Percentiles rank a stretch among this genome's conserved stretches.
Evolutionary conservation across 2,797 vertebrate genomes (phyloP).

Genomic region (Ctenopoma kingsleyae): DNA sequence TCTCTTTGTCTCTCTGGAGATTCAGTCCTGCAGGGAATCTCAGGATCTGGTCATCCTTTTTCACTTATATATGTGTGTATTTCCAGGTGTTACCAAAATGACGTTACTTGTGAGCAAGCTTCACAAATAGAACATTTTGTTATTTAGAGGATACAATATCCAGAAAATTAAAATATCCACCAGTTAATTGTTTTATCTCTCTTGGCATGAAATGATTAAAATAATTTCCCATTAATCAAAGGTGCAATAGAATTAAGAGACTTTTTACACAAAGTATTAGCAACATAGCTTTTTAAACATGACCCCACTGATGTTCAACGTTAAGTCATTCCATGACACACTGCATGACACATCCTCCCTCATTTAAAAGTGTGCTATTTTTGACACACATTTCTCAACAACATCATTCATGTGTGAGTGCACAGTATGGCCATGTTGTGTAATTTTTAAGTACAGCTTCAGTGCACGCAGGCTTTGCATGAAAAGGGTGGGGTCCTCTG

Average conservation of each 20-base stretch:
- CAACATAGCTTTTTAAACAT: constrained; percentile 54
- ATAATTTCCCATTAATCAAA: constrained; percentile 22
- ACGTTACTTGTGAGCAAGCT: constrained; percentile 32
- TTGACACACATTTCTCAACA: constrained; percentile 69
- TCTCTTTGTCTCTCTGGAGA: constrained; percentile 40
- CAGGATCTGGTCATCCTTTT: constrained; percentile 44
- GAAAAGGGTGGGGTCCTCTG: constrained; percentile 59
- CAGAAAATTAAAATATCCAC: constrained; percentile 9
- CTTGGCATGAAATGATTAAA: constrained; percentile 19
- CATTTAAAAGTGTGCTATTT: constrained; percentile 72
- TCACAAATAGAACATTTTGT: constrained; percentile 36
- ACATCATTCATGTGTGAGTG: constrained; percentile 73
- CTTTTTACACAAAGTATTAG: constrained; percentile 34
- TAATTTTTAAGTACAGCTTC: constrained; percentile 74
- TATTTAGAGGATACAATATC: constrained; percentile 8
- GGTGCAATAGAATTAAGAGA: constrained; percentile 9
- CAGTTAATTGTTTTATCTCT: constrained; percentile 5
- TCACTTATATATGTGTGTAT: constrained; percentile 54
- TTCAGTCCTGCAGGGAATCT: constrained; percentile 38
- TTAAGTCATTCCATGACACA: constrained; percentile 71
- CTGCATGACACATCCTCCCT: constrained; percentile 65
- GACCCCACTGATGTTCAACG: constrained; percentile 43
- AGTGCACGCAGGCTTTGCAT: constrained; percentile 48
- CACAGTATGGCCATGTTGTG: constrained; percentile 72
- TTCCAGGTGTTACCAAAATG: constrained; percentile 42